phyloP scores from a whole-genome alignment of 2,888 invertebrate genomes.

The Seira sanloemensis region DNA sequence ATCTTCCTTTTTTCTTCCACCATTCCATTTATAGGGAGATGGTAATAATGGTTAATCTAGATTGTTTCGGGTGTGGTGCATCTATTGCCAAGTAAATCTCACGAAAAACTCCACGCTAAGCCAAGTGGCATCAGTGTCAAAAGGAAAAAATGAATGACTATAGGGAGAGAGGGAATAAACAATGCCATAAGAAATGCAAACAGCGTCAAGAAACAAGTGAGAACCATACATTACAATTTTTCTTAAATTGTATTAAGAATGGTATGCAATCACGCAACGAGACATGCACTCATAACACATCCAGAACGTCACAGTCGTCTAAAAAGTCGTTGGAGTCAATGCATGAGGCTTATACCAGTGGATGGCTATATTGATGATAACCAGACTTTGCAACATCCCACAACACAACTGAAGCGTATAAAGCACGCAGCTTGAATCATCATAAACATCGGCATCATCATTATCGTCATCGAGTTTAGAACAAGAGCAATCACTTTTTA shows the following conservation, averaged over 20 bases:
- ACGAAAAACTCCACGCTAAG: neutral
- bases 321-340: neutral
- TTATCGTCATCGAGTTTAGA: constrained; percentile 33
- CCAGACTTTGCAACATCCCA: constrained; percentile 7
- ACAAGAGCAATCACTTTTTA: constrained; percentile 62
- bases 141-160: constrained; percentile 6
- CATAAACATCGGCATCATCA: constrained; percentile 4
- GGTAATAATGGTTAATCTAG: constrained; percentile 12
- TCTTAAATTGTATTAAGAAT: constrained; percentile 51
- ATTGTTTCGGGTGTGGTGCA: constrained; percentile 42
- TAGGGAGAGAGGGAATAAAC: constrained; percentile 2
- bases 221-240: constrained; percentile 27
- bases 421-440: constrained; percentile 21
- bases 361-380: constrained; percentile 18
- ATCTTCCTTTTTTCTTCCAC: neutral
- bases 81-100: constrained; percentile 38
- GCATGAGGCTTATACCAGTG: neutral
- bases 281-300: constrained; percentile 10
- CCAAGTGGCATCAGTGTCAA: constrained; percentile 2
- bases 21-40: constrained; percentile 14
- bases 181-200: constrained; percentile 16
- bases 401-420: neutral
- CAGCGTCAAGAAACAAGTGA: constrained; percentile 37
- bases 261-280: constrained; percentile 33
- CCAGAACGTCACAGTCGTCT: constrained; percentile 2